Base-by-base conservation (phyloP, 2,113 vertebrate species). In the Notothenia rossii region DNA sequence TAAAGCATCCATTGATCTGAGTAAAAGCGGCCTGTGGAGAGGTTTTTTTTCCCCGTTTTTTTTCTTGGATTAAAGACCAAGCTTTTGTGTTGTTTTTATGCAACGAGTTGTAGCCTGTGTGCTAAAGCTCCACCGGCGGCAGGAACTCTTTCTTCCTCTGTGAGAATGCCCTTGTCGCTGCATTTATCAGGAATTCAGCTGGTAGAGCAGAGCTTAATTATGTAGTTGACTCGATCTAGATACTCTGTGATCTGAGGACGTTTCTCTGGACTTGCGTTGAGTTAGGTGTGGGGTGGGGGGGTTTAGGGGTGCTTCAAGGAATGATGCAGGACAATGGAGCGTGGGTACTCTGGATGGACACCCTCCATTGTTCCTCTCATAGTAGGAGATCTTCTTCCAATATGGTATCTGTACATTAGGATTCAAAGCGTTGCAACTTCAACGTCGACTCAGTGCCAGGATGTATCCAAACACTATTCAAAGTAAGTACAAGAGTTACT, bases 1-100 rank as follows among this genome's bases (percentile, higher is more conserved):
- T 71, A 91, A 88, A 84, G 75, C 68, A 64, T 61, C 56, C 72
- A 90, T 82, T 91, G 84, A 85, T 76, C 17, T 45, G 17, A 36
- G n/a, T 61, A 78, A 67, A 61, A 36, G 17, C n/a, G 64, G 75
- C 83, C 4, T 1, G 20, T 78, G 81, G 81, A 69, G 13, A 72
- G 14, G 13, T 59, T n/a, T 48, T 56, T 60, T 61, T 14, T 7
- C 18, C n/a, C n/a, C n/a, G n/a, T n/a, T 54, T 17, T 48, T 56
- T 60, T 61, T 14, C 7, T 43, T 7, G 50, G 46, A 54, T 18
- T 73, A 75, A 60, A 80, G 8, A 69, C 58, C 22, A 54, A 75
- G 18, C 60, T 79, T 55, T 75, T 74, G 58, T 66, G 58, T 61
- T 78, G 53, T 45, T 22, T 68, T 74, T 54, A 58, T 46, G 15